These are phyloP conservation scores for Xenopus borealis DNA, from an alignment of 2,113 vertebrate species.

Conservation along the genomic window DNA sequence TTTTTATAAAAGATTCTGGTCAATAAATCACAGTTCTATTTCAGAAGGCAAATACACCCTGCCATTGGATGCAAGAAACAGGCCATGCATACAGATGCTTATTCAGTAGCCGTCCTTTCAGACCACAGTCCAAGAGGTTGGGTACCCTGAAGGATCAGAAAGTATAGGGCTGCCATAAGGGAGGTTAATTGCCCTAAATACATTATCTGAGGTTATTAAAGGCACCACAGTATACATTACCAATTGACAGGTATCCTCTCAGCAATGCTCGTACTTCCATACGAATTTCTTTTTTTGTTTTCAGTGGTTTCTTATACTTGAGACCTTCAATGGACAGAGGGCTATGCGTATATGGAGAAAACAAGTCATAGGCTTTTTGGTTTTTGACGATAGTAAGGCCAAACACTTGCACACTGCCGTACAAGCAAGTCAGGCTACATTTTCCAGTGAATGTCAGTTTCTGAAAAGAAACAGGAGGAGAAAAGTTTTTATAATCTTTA, in stretches of 20 bases:
- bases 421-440: constrained; percentile 81
- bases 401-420: constrained; percentile 81
- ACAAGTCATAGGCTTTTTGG: constrained; percentile 77
- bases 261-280: constrained; percentile 64
- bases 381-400: constrained; percentile 79
- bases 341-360: constrained; percentile 76
- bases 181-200: too few species aligned
- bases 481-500: not conserved
- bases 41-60: too few species aligned
- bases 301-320: constrained; percentile 51
- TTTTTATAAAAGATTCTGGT: not conserved
- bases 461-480: constrained; percentile 42
- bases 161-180: too few species aligned
- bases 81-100: too few species aligned
- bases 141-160: too few species aligned
- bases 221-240: constrained; percentile 52
- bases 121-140: too few species aligned
- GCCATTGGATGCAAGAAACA: too few species aligned
- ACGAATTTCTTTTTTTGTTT: constrained; percentile 50
- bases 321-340: constrained; percentile 70
- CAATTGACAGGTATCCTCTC: constrained; percentile 62
- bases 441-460: constrained; percentile 79
- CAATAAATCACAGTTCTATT: too few species aligned
- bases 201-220: too few species aligned
- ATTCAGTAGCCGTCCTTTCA: not conserved